Conservation (phyloP, 2,888 invertebrate species). For the Pammene aurita region DNA sequence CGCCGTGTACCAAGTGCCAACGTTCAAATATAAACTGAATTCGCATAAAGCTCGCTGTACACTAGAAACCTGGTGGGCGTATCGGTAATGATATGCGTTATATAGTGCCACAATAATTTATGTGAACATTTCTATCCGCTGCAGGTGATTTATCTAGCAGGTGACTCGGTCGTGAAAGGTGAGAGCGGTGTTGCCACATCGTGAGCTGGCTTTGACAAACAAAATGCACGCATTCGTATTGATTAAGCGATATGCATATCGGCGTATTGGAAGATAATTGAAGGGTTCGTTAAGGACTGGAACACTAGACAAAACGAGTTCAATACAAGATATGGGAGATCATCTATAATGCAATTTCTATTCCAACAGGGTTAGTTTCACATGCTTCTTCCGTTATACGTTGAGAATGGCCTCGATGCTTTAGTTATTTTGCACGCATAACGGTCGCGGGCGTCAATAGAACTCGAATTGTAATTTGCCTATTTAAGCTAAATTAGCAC, state of each 20-base stretch:
- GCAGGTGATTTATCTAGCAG: conserved; percentile 64
- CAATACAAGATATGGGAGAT: conserved; percentile 7
- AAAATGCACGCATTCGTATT: conserved; percentile 43
- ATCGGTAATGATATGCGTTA: conserved; percentile 52
- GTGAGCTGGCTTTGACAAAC: conserved; percentile 44
- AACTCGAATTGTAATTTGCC: too few species aligned
- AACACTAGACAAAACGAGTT: conserved; percentile 8
- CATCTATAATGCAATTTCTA: conserved; percentile 17
- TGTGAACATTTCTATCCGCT: conserved; percentile 63
- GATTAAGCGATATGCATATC: conserved; percentile 44
- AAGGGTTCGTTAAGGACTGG: conserved; percentile 30
- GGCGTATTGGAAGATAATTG: conserved; percentile 29
- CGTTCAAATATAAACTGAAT: conserved; percentile 29
- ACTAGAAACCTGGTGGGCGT: conserved; percentile 53
- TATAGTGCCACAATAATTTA: conserved; percentile 65
- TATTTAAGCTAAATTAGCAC: neutral
- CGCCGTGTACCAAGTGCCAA: conserved; percentile 30
- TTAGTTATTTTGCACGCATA: neutral
- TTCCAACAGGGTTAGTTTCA: conserved; percentile 1
- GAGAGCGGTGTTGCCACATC: conserved; percentile 46
- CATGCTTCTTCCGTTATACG: neutral
- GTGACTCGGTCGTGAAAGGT: conserved; percentile 59
- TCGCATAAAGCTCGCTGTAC: conserved; percentile 42
- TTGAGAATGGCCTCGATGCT: neutral
- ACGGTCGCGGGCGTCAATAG: too few species aligned